Evolutionary conservation across 2,888 invertebrate species (phyloP).

Genomic region (Busseola fusca): DNA sequence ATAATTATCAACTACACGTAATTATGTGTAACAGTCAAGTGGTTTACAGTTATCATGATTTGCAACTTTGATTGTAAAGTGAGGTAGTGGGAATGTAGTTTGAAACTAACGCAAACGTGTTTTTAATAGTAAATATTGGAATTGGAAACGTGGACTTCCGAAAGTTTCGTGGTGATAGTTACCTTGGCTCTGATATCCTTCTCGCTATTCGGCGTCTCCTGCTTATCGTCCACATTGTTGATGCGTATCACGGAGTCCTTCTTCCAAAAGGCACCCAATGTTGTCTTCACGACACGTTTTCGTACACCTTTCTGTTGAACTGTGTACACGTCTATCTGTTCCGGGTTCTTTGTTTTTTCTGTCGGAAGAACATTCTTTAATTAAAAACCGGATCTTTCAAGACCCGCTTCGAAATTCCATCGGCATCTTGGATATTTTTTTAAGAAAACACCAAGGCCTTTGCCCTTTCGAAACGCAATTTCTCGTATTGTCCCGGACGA

Average conservation of each 20-base stretch:
- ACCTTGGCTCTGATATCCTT: constrained; percentile 92
- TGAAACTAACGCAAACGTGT: constrained; percentile 38
- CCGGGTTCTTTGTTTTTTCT: constrained; percentile 93
- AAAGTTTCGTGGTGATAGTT: constrained; percentile 65
- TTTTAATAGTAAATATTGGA: constrained; percentile 64
- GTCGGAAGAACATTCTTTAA: constrained; percentile 68
- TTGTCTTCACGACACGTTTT: constrained; percentile 90
- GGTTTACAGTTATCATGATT: constrained; percentile 45
- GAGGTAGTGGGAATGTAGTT: constrained; percentile 33
- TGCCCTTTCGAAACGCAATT: constrained; percentile 64
- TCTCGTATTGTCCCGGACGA: constrained; percentile 51
- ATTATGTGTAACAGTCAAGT: constrained; percentile 41
- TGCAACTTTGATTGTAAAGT: constrained; percentile 36
- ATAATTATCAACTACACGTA: constrained; percentile 20
- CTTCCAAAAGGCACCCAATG: constrained; percentile 91
- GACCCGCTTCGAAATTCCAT: constrained; percentile 53
- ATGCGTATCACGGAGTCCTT: constrained; percentile 91
- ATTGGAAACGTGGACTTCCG: constrained; percentile 79
- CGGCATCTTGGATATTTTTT: constrained; percentile 46
- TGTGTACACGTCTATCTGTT: constrained; percentile 92
- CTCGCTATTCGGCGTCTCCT: constrained; percentile 91
- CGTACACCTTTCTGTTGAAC: constrained; percentile 89
- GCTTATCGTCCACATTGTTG: constrained; percentile 92
- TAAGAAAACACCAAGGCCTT: constrained; percentile 61
- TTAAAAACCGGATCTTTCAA: constrained; percentile 50